Base-by-base conservation (phyloP, 2,797 vertebrate genomes). In the Scolopax bukidnonensis region DNA sequence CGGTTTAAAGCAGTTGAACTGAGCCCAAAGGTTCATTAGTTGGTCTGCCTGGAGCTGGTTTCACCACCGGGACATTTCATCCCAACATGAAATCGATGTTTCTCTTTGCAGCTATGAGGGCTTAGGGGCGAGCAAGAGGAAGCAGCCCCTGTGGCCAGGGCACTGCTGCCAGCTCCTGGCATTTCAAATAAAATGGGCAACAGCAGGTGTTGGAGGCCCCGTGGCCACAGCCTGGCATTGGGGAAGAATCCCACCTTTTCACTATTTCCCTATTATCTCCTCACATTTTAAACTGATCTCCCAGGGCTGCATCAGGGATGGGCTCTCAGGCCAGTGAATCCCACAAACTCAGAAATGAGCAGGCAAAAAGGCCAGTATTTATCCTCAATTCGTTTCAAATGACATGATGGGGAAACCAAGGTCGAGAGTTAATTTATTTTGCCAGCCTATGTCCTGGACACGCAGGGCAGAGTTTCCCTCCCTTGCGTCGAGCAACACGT, bases 391-490 rank as follows among this genome's bases (percentile, higher is more conserved):
- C 78, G 43, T 4, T 36, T 80, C 75, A 70, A 70, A 82, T 16
- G 40, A 71, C 77, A 48, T 0, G 40, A 79, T 63, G 71, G 86
- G 43, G 87, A 92, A 82, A 40, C 23, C 70, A 80, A 95, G 78
- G 78, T 82, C 74, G 82, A 77, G 20, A 48, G 60, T 48, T 8
- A 3, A 79, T 92, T 78, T 77, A 71, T 90, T 95, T 82, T 87
- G 84, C 86, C 81, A 91, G 77, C 27, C 60, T 21, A 38, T 71
- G 77, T 61, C 69, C 67, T 2, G n/a, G 73, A 60, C 2, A 0
- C 3, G 5, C 59, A 41, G 61, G 40, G 68, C 75, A 85, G 64
- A 81, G 64, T 41, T 47, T 43, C 59, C 76, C 93, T 82, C 82
- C 81, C 67, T 84, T 12, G 0, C 5, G 0, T 19, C 59, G 13